phyloP scores from a whole-genome alignment of 2,113 vertebrate species.

The Poeciliopsis occidentalis region DNA sequence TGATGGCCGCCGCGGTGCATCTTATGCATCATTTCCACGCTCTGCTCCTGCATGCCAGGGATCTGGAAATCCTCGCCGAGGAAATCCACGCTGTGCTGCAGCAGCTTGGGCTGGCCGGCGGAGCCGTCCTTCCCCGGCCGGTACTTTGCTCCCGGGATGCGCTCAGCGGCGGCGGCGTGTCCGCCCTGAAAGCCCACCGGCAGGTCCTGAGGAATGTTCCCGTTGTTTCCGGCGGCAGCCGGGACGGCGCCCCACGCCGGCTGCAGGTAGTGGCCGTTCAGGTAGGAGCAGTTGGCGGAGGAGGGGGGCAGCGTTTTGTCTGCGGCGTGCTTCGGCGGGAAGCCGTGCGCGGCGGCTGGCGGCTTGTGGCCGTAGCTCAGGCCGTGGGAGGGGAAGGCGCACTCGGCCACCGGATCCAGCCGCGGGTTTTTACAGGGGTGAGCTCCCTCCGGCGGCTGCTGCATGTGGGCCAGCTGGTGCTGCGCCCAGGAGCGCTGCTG shows the following conservation, averaged over 20 bases:
- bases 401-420: slow-evolving; percentile 62
- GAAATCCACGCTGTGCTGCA: slow-evolving; percentile 94
- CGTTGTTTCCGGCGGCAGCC: slow-evolving; percentile 90
- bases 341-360: slow-evolving; percentile 86
- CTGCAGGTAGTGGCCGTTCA: slow-evolving; percentile 93
- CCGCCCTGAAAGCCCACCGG: slow-evolving; percentile 87
- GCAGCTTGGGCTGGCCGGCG: slow-evolving; percentile 83
- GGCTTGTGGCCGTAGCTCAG: slow-evolving; percentile 87
- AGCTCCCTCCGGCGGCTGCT: slow-evolving; percentile 87
- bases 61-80: slow-evolving; percentile 91
- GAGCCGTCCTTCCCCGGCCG: slow-evolving; percentile 82
- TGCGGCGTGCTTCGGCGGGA: slow-evolving; percentile 87
- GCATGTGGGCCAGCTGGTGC: slow-evolving; percentile 93
- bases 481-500: slow-evolving; percentile 92
- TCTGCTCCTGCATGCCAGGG: slow-evolving; percentile 92
- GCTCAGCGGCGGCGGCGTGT: slow-evolving; percentile 84
- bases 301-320: slow-evolving; percentile 90
- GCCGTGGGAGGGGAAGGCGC: slow-evolving; percentile 83
- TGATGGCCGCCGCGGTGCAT: slow-evolving; percentile 90
- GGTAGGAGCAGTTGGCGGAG: slow-evolving; percentile 88
- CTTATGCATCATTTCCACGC: slow-evolving; percentile 87
- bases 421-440: slow-evolving; percentile 87
- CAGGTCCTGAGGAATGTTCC: slow-evolving; percentile 91
- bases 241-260: slow-evolving; percentile 87
- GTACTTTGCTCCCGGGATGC: slow-evolving; percentile 87